Conservation (phyloP, 2,113 vertebrate species). For the Panthera tigris region DNA sequence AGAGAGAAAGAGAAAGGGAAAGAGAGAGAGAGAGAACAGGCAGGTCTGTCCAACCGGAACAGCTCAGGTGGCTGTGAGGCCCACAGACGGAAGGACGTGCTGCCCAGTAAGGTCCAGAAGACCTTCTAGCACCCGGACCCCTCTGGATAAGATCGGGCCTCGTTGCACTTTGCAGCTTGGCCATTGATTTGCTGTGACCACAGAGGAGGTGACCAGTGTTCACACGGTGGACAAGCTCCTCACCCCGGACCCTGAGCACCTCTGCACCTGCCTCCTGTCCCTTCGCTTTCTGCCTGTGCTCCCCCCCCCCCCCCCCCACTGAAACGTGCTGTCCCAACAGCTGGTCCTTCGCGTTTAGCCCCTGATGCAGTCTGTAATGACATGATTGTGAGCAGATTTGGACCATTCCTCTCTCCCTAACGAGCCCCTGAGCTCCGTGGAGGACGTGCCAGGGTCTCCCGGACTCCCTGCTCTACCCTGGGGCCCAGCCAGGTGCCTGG, state of each 20-base stretch:
- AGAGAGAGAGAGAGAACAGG: background rate
- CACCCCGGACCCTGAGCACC: rapidly evolving
- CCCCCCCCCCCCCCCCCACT: too few relatives aligned
- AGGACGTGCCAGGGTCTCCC: background rate
- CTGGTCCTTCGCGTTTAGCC: background rate
- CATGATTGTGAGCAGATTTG: rapidly evolving
- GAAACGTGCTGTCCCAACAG: rapidly evolving
- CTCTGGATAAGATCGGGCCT: background rate
- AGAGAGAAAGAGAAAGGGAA: background rate
- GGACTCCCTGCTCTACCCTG: background rate
- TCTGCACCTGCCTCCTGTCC: rapidly evolving
- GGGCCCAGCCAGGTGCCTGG: background rate
- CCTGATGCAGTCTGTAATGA: background rate
- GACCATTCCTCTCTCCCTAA: too few relatives aligned
- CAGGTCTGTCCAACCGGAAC: background rate
- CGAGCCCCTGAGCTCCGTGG: background rate
- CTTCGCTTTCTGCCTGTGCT: rapidly evolving
- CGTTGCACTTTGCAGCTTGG: background rate
- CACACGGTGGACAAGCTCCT: background rate
- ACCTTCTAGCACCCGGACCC: background rate
- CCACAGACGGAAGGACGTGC: rapidly evolving
- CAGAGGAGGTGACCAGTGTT: background rate
- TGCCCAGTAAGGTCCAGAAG: background rate
- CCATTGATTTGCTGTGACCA: background rate
- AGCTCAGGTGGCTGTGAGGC: background rate